Percentiles rank a stretch among this genome's conserved stretches.
Evolutionary conservation across 2,797 vertebrate species (phyloP).

Genomic region (Paratrypauchen microcephalus): DNA sequence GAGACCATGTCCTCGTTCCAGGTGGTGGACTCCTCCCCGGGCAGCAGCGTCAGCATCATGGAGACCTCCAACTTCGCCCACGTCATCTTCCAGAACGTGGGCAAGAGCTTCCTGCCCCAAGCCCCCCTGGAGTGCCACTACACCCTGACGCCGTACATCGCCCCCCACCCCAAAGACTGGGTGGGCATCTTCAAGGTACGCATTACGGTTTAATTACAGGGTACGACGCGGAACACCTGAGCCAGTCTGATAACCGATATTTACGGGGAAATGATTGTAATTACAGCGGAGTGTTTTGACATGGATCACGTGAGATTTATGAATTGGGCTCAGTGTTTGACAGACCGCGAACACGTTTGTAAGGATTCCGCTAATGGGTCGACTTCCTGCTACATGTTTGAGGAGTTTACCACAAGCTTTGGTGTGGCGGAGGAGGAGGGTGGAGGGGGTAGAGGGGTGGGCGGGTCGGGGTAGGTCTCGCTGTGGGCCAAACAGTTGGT

Average conservation of each 20-base stretch:
- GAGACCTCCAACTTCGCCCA: constrained; percentile 97
- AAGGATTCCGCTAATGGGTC: constrained; percentile 36
- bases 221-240: constrained; percentile 17
- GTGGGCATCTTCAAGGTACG: constrained; percentile 98
- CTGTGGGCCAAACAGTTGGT: constrained; percentile 65
- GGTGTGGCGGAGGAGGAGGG: constrained; percentile 61
- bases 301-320: constrained; percentile 47
- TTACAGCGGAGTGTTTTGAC: constrained; percentile 36
- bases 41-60: constrained; percentile 77
- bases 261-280: constrained; percentile 15
- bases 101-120: constrained; percentile 95
- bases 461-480: constrained; percentile 50
- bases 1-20: constrained; percentile 89
- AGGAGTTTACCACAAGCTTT: constrained; percentile 55
- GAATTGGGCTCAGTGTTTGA: constrained; percentile 51
- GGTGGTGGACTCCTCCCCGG: constrained; percentile 82
- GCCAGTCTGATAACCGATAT: constrained; percentile 11
- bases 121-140: constrained; percentile 93
- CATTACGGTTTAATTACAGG: constrained; percentile 6
- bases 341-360: constrained; percentile 41
- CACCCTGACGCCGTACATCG: constrained; percentile 90
- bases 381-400: constrained; percentile 44
- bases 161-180: constrained; percentile 95
- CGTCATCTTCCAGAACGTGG: constrained; percentile 98
- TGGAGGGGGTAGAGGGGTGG: constrained; percentile 59